Percentiles rank a stretch among this genome's conserved stretches.
These are phyloP conservation scores for Anthophora plumipes DNA, from an alignment of 2,888 invertebrate genomes.

Conservation along the genomic window DNA sequence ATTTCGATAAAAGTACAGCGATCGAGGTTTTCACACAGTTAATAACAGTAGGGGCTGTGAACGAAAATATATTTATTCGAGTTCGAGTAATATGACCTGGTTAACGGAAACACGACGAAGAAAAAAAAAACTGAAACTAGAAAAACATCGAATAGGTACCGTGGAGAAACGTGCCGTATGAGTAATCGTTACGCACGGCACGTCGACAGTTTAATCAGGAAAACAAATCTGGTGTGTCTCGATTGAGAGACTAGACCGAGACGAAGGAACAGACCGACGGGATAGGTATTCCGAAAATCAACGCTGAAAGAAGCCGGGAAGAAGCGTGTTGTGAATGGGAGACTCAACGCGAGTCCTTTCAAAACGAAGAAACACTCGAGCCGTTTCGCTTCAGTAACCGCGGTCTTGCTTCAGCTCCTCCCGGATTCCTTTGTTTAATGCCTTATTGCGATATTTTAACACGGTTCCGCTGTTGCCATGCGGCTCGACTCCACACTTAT, in stretches of 20 bases:
- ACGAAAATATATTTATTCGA: conserved; percentile 17
- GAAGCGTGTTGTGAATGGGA: conserved; percentile 63
- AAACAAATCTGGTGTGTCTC: conserved; percentile 39
- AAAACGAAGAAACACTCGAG: conserved; percentile 68
- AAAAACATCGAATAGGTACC: conserved; percentile 18
- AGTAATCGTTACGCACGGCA: conserved; percentile 43
- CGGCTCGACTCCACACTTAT: conserved; percentile 64
- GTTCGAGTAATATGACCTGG: not conserved
- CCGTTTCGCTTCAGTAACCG: conserved; percentile 80
- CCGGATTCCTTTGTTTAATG: conserved; percentile 83
- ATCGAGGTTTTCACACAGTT: not conserved
- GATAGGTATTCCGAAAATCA: conserved; percentile 17
- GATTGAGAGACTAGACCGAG: conserved; percentile 31
- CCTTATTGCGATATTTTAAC: conserved; percentile 82
- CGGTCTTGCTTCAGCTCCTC: conserved; percentile 81
- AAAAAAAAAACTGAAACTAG: not conserved
- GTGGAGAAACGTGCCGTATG: conserved; percentile 9
- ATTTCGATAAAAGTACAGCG: not conserved
- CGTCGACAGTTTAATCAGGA: conserved; percentile 27
- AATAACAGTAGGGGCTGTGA: not conserved
- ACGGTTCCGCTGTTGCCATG: conserved; percentile 75
- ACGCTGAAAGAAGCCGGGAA: conserved; percentile 9
- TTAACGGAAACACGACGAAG: not conserved
- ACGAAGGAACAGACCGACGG: not conserved
- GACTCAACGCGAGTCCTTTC: conserved; percentile 62